Evolutionary conservation across 1,140 invertebrate species (phyloP), one percentile per base, ranked within the genome.

Genomic region (Calosoma granatense): DNA sequence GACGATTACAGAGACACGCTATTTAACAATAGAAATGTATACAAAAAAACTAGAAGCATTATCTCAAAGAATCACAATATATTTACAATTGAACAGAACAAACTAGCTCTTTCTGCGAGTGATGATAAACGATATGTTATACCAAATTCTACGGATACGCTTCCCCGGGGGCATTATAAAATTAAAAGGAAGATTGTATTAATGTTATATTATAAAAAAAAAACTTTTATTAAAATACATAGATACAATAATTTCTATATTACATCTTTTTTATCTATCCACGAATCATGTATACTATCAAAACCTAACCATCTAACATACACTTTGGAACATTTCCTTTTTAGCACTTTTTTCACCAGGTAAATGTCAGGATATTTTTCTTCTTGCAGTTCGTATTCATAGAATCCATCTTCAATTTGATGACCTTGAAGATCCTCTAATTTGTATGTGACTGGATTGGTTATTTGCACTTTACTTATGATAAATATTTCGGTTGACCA

Each of bases 331-430:
- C n/a, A n/a, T n/a, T n/a, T n/a, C n/a, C n/a, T n/a, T n/a, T n/a
- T n/a, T n/a, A n/a, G n/a, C n/a, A n/a, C n/a, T n/a, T n/a, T n/a
- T n/a, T n/a, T n/a, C 70, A 23, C 69, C 56, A 30, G 59, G 58
- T 17, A 75, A 74, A 43, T 59, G 63, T 58, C 67, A 68, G 63
- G 63, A 62, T 15, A 75, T 76, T 14, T 66, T 73, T 53, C 69
- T 39, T 56, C 57, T 65, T 47, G 41, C 14, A 68, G 22, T 64
- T 68, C 64, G 57, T 65, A 22, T 41, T 53, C 36, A 51, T 67
- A 66, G 57, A 68, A 68, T 14, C 55, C 19, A 26, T 63, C 63
- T 52, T 58, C 52, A 36, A 67, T 61, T 20, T 36, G 41, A 22
- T 61, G 51, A 17, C 47, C 55, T 58, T 63, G 65, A 17, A 70